phyloP scores from a whole-genome alignment of 2,797 vertebrate species.

The Leucoraja ocellata region DNA sequence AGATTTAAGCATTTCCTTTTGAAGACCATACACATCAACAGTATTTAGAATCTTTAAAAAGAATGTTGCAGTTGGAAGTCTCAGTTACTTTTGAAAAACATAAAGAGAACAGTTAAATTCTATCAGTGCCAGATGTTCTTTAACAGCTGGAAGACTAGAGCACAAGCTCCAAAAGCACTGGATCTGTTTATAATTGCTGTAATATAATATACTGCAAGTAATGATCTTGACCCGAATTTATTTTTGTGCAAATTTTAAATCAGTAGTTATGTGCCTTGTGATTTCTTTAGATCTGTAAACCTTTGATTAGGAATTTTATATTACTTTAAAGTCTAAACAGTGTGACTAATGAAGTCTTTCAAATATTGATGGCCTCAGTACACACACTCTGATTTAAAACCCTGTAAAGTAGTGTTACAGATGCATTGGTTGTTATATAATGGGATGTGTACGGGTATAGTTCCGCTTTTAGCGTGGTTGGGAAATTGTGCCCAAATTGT shows the following conservation, averaged over 20 bases:
- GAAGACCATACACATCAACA: not conserved
- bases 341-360: conserved; percentile 21
- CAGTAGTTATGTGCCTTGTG: not conserved
- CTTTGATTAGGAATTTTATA: not conserved
- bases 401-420: conserved; percentile 3
- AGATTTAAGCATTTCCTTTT: not conserved
- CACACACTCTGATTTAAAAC: conserved; percentile 14
- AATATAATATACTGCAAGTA: conserved; percentile 32
- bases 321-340: conserved; percentile 29
- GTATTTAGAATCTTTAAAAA: conserved; percentile 26
- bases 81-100: conserved; percentile 19
- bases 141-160: conserved; percentile 10
- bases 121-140: conserved; percentile 36
- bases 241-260: conserved; percentile 12
- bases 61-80: conserved; percentile 17
- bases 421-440: not conserved
- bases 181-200: conserved; percentile 1
- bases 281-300: conserved; percentile 12
- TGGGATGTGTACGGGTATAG: not conserved
- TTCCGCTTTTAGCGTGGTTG: not conserved
- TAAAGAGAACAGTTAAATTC: conserved; percentile 35
- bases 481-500: not conserved
- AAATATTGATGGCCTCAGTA: not conserved
- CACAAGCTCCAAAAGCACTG: not conserved
- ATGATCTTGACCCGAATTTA: conserved; percentile 1